Conservation (phyloP, 2,797 vertebrate genomes). For the Valencia hispanica region DNA sequence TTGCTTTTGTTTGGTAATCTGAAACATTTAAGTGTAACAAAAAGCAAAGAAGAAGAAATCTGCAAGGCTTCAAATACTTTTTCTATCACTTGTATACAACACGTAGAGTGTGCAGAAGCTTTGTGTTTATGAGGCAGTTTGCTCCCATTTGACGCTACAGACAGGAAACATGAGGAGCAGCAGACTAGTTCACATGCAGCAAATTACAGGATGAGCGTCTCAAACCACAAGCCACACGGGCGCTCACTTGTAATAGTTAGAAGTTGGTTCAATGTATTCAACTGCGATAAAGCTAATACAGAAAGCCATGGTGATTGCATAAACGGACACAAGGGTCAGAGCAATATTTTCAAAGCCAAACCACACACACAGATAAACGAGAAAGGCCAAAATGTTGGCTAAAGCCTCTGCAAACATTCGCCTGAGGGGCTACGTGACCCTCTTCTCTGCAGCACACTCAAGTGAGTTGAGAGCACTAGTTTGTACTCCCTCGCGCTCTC, state of each 20-base stretch:
- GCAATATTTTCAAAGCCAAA: background rate
- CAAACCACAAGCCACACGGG: conserved; percentile 51
- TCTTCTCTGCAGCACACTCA: conserved; percentile 54
- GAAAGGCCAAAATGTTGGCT: conserved; percentile 51
- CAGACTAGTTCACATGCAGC: conserved; percentile 25
- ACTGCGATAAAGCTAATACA: conserved; percentile 1
- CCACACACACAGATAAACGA: conserved; percentile 23
- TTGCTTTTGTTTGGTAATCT: background rate
- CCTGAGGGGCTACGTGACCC: conserved; percentile 55
- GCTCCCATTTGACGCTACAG: conserved; percentile 9
- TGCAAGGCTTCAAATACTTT: background rate
- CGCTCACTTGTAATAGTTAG: background rate
- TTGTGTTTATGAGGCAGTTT: background rate
- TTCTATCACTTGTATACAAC: conserved; percentile 1
- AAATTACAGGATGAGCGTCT: conserved; percentile 25
- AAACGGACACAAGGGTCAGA: background rate
- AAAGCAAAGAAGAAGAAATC: background rate
- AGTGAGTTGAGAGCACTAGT: conserved; percentile 44
- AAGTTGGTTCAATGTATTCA: background rate
- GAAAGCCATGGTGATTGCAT: background rate
- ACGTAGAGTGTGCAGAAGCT: background rate
- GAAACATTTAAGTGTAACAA: background rate
- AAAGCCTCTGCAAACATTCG: conserved; percentile 65
- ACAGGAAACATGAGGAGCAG: conserved; percentile 42
- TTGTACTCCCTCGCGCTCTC: conserved; percentile 44